Conservation (phyloP, 2,888 invertebrate genomes). For the Helobdella robusta region DNA sequence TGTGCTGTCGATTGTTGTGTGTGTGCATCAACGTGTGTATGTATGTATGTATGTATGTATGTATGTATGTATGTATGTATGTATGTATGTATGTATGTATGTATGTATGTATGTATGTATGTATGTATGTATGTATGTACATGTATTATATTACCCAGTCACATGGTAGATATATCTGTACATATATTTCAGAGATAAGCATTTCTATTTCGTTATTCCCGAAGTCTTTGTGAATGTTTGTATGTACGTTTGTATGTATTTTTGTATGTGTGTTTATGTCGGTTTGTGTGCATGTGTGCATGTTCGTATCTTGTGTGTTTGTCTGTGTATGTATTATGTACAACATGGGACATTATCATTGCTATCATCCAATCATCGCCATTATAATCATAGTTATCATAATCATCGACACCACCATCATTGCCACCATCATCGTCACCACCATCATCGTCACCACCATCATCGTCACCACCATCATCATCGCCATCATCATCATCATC, state of each 20-base stretch:
- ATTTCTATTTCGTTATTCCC: too few relatives aligned
- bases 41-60: constrained; percentile 20
- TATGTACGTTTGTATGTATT: too few relatives aligned
- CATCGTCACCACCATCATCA: constrained; percentile 29
- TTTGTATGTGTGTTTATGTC: too few relatives aligned
- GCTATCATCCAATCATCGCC: background rate
- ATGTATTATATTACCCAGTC: constrained; percentile 1
- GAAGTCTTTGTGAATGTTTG: too few relatives aligned
- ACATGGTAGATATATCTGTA: constrained; percentile 11
- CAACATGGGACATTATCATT: background rate
- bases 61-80: constrained; percentile 13
- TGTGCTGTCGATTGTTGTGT: too few relatives aligned
- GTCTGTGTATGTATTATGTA: too few relatives aligned
- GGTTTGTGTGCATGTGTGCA: too few relatives aligned
- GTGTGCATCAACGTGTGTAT: background rate
- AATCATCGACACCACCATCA: background rate
- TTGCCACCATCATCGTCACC: constrained; percentile 2
- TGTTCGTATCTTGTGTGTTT: too few relatives aligned
- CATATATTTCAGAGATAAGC: too few relatives aligned
- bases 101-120: constrained; percentile 18
- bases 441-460: constrained; percentile 16
- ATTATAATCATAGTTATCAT: too few relatives aligned
- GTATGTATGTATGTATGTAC: constrained; percentile 17
- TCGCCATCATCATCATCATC: constrained; percentile 27
- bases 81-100: constrained; percentile 14